Percentiles rank a stretch among this genome's conserved stretches.
These are phyloP conservation scores for Saturnia japonica DNA, from an alignment of 2,888 invertebrate genomes.

Conservation along the genomic window DNA sequence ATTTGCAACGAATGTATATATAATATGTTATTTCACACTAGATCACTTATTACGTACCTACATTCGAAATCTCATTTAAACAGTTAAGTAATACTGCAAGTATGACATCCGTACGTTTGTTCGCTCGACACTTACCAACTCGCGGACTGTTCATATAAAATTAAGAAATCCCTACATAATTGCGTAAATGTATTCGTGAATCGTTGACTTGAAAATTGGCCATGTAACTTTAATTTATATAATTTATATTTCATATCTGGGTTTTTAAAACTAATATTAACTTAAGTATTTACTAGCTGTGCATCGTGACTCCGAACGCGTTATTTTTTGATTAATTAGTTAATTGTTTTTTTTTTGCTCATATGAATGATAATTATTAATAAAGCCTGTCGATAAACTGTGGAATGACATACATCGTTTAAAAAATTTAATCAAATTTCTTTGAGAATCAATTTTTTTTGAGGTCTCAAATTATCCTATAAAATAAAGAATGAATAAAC, in stretches of 20 bases:
- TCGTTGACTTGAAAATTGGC: neutral
- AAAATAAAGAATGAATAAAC: no score
- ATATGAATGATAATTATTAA: no score
- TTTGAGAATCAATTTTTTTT: no score
- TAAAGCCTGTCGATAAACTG: no score
- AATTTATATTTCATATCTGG: neutral
- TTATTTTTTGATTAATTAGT: no score
- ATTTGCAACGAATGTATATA: neutral
- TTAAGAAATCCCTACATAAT: constrained; percentile 2
- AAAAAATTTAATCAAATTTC: no score
- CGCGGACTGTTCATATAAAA: neutral
- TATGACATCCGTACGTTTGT: constrained; percentile 14
- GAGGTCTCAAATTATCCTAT: no score
- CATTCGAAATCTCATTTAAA: constrained; percentile 10
- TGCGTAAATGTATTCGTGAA: neutral
- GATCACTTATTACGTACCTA: constrained; percentile 14
- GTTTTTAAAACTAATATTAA: no score
- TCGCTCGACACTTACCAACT: neutral
- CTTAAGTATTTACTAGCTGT: no score
- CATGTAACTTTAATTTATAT: neutral
- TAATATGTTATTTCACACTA: constrained; percentile 7
- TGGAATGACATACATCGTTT: no score
- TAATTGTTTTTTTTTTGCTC: no score
- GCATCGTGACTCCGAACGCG: no score
- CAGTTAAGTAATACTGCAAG: constrained; percentile 16